These are phyloP conservation scores for Verasper variegatus DNA, from an alignment of 2,113 vertebrate species.

Conservation along the genomic window DNA sequence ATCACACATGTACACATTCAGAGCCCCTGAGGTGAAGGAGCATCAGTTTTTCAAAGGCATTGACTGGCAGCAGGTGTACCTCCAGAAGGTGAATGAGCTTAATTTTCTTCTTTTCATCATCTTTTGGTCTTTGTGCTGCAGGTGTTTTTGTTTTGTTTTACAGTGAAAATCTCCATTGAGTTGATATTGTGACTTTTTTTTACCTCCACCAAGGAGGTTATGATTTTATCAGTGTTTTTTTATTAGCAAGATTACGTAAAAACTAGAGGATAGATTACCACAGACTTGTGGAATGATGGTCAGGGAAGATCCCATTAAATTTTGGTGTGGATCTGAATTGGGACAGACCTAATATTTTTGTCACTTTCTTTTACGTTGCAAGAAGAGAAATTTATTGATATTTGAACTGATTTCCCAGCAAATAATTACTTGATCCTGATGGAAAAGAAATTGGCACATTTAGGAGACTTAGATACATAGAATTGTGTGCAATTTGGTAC, in stretches of 20 bases:
- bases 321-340: too few species aligned
- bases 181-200: not conserved
- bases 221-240: not conserved
- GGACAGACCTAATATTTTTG: too few species aligned
- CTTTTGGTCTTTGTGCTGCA: not conserved
- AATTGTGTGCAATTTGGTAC: too few species aligned
- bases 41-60: slow-evolving; percentile 95
- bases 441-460: too few species aligned
- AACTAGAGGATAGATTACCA: too few species aligned
- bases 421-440: too few species aligned
- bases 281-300: too few species aligned
- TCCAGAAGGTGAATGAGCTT: slow-evolving; percentile 89
- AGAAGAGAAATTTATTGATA: too few species aligned
- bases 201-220: not conserved
- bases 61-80: slow-evolving; percentile 97
- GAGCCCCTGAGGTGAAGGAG: slow-evolving; percentile 94
- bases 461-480: too few species aligned
- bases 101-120: not conserved
- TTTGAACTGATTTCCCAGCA: too few species aligned
- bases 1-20: slow-evolving; percentile 58
- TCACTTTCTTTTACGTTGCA: too few species aligned
- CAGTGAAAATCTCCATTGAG: not conserved
- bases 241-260: not conserved
- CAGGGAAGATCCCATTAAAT: too few species aligned
- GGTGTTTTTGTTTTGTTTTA: not conserved